Evolutionary conservation across 2,888 invertebrate genomes (phyloP).

Genomic region (Julus scanicus): DNA sequence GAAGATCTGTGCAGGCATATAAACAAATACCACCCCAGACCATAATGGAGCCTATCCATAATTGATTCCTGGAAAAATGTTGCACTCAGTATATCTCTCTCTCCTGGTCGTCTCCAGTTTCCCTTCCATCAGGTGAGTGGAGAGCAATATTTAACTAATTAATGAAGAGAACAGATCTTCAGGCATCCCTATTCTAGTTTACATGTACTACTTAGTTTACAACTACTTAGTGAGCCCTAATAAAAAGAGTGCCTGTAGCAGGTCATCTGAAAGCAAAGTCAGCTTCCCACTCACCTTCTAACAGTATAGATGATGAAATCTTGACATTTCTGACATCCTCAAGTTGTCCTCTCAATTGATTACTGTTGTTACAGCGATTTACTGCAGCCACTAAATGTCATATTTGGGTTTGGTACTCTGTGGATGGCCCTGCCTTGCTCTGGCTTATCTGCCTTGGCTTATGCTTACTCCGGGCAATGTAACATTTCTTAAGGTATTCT

Average conservation of each 20-base stretch:
- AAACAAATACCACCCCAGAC: constrained; percentile 48
- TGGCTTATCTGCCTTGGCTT: constrained; percentile 20
- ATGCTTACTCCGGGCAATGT: constrained; percentile 46
- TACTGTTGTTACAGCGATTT: no score
- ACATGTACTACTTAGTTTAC: no score
- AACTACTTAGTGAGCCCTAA: no score
- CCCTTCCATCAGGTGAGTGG: neutral
- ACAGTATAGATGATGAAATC: neutral
- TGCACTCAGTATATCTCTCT: neutral
- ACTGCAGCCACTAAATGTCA: neutral
- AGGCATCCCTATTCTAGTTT: neutral
- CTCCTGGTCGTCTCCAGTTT: neutral
- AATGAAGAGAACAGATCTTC: neutral
- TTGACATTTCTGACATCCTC: constrained; percentile 19
- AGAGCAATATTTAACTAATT: neutral
- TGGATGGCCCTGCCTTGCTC: neutral
- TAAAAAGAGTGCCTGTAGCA: neutral
- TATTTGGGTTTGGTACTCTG: neutral
- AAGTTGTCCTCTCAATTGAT: no score
- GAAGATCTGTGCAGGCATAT: neutral
- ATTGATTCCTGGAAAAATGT: constrained; percentile 4
- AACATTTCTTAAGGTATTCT: constrained; percentile 37
- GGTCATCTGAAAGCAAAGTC: neutral
- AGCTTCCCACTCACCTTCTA: no score
- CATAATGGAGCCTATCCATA: constrained; percentile 47